Evolutionary conservation across 2,113 vertebrate genomes (phyloP).

Genomic region (Ciconia maguari): DNA sequence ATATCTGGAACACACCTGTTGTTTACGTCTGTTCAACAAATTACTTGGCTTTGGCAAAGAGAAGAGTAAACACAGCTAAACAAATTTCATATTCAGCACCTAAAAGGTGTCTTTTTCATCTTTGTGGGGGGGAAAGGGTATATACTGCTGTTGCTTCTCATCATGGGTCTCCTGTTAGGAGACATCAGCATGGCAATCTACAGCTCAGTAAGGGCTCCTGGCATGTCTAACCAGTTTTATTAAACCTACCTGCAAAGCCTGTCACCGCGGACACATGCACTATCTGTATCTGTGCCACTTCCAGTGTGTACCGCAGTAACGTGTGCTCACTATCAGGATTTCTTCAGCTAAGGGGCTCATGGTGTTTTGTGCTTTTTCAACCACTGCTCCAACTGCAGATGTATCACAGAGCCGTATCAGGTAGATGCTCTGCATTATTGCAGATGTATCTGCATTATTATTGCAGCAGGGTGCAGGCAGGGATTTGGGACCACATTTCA

Average conservation of each 20-base stretch:
- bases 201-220: background rate
- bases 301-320: background rate
- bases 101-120: background rate
- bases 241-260: background rate
- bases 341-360: background rate
- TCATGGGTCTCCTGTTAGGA: background rate
- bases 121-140: accelerated
- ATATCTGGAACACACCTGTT: background rate
- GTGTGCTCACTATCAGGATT: background rate
- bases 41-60: background rate
- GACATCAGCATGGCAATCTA: background rate
- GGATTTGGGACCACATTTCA: background rate
- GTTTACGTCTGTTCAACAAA: slow-evolving; percentile 4
- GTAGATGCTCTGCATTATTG: background rate
- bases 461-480: background rate
- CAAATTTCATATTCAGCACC: background rate
- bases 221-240: background rate
- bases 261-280: accelerated
- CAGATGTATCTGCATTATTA: background rate
- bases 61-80: background rate
- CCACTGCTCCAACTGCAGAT: background rate
- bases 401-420: background rate
- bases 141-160: background rate
- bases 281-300: background rate
- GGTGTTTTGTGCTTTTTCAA: background rate